Base-by-base conservation (phyloP, 2,113 vertebrate genomes). In the Symphodus melops region DNA sequence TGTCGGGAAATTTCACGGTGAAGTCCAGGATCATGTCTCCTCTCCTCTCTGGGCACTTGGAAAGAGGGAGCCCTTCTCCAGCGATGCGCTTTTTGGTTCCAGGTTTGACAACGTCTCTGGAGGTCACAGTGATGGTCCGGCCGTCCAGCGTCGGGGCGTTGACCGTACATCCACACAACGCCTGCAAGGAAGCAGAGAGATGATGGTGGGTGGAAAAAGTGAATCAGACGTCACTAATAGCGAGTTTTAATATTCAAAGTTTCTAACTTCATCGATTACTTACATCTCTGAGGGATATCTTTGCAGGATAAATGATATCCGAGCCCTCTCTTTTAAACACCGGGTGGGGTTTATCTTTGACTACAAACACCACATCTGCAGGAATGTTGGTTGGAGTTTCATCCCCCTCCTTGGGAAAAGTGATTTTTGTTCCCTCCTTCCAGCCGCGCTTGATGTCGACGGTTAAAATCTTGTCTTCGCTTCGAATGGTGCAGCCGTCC, bases 401-500 rank as follows among this genome's bases (percentile, higher is more conserved):
- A 72, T 99, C 97, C 0, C 98, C 97, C 79, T 99, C 97, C 54
- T 93, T 96, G 68, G 98, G 97, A 81, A 99, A 99, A 20, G 97
- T 99, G 90, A 99, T 99, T 74, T 99, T 99, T 59, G 97, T 98
- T 11, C 96, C 97, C 76, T 94, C 95, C 86, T 99, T 99, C 97
- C 98, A 99, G 0, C 97, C 98, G 0, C 92, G 88, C 49, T 97
- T 99, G 77, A 99, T 97, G 87, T 99, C 96, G 2, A 99, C 97
- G 2, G 96, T 97, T 49, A 99, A 81, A 84, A 99, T 99, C 86
- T 99, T 99, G 86, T 99, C 98, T 79, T 99, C 98, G 0, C 71
- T 98, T 10, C 95, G 91, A 23, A 95, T 86, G 21, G 95, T 96
- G 71, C 94, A 96, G 17, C 97, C 95, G 0, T 99, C 97, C 0